Percentiles rank a stretch among this genome's conserved stretches.
Conservation (phyloP, 2,797 vertebrate genomes). For the Kryptopterus vitreolus region DNA sequence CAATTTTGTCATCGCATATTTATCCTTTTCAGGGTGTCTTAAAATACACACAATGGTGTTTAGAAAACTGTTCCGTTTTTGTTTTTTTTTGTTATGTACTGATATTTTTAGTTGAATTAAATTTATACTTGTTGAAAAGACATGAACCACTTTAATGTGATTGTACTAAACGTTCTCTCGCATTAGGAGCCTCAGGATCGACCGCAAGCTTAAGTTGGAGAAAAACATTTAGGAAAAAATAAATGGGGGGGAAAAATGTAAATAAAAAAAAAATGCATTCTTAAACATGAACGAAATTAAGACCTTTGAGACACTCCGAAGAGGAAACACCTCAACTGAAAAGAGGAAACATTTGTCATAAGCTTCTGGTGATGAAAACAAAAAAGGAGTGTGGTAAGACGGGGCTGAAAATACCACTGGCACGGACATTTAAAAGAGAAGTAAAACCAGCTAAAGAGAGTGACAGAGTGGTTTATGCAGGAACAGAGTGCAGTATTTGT, state of each 20-base stretch:
- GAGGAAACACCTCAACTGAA: not conserved
- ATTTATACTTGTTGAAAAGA: too few relatives aligned
- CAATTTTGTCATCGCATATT: not conserved
- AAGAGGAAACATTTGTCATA: not conserved
- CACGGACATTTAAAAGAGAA: not conserved
- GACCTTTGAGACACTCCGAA: not conserved
- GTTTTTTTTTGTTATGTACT: not conserved
- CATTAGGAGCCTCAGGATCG: too few relatives aligned
- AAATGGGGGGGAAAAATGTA: too few relatives aligned
- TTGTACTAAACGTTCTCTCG: too few relatives aligned
- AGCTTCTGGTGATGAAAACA: not conserved
- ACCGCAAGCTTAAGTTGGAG: too few relatives aligned
- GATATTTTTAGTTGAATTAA: too few relatives aligned
- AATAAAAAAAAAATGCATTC: too few relatives aligned
- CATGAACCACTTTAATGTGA: too few relatives aligned
- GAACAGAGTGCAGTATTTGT: too few relatives aligned
- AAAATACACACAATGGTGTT: not conserved
- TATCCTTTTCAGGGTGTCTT: not conserved
- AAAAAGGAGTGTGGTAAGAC: not conserved
- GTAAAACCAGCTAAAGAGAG: not conserved
- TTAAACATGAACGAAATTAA: not conserved
- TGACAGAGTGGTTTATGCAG: too few relatives aligned
- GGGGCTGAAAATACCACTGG: not conserved
- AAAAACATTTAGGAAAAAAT: too few relatives aligned
- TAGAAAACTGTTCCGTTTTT: not conserved